Evolutionary conservation across 37 sponge, comb jelly and placozoan genomes (phyloP).

Genomic region (Halichondria panicea): DNA sequence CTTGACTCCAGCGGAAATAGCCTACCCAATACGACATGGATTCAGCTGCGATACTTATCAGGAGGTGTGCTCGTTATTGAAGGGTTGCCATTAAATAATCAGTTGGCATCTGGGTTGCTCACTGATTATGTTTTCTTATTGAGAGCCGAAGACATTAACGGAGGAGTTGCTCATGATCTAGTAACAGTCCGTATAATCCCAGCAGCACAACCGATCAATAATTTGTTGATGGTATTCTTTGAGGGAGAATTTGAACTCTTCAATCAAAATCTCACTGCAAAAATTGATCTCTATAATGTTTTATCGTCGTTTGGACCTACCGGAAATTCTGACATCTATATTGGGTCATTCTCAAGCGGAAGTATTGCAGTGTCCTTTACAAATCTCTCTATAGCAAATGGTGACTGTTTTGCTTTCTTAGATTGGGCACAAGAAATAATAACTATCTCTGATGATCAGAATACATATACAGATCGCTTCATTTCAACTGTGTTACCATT

Average conservation of each 20-base stretch:
- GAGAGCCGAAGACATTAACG: constrained; percentile 29
- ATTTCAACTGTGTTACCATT: constrained; percentile 14
- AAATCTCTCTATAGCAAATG: constrained; percentile 37
- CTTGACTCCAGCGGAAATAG: constrained; percentile 31
- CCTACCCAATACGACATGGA: constrained; percentile 45
- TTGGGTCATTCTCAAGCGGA: constrained; percentile 13
- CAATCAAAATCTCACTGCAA: constrained; percentile 21
- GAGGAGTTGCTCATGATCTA: constrained; percentile 32
- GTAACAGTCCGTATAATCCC: constrained; percentile 37
- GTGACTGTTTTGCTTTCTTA: constrained; percentile 32
- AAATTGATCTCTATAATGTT: constrained; percentile 19
- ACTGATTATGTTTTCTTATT: constrained; percentile 41
- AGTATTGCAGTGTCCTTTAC: constrained; percentile 42
- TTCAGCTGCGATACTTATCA: constrained; percentile 25
- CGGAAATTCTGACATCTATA: background rate
- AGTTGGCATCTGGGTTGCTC: background rate
- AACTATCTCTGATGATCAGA: background rate
- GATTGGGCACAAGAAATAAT: constrained; percentile 6
- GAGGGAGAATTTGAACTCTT: constrained; percentile 44
- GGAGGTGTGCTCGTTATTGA: background rate
- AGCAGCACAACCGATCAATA: background rate
- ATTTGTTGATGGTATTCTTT: constrained; percentile 33
- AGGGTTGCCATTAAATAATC: constrained; percentile 24
- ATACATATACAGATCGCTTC: constrained; percentile 15
- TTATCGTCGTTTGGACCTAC: constrained; percentile 1